These are phyloP conservation scores for Avahi laniger DNA, from an alignment of 2,797 vertebrate genomes.

Conservation along the genomic window DNA sequence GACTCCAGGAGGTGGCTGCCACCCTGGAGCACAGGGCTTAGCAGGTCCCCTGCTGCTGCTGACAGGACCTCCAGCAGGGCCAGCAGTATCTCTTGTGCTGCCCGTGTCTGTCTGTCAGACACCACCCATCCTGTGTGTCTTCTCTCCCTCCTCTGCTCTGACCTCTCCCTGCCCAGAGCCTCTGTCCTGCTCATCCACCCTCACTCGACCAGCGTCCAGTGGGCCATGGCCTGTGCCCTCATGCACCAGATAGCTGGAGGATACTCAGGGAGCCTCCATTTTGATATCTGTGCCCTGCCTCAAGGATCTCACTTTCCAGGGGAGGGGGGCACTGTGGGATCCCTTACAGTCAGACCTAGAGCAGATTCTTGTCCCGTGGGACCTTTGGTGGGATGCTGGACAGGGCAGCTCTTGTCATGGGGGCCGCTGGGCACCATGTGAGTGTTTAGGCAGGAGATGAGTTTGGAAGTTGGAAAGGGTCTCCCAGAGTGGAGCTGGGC, in stretches of 20 bases:
- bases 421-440: rapidly evolving
- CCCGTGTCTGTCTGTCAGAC: neutral
- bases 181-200: too few relatives aligned
- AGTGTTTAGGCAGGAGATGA: neutral
- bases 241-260: too few relatives aligned
- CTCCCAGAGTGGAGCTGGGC: rapidly evolving
- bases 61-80: neutral
- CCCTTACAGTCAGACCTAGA: neutral
- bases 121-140: rapidly evolving
- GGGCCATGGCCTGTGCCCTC: neutral
- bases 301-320: neutral
- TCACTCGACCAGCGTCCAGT: neutral
- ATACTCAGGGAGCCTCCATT: neutral
- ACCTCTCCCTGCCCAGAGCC: neutral
- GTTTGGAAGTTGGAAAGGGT: neutral
- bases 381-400: neutral
- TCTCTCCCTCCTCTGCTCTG: neutral
- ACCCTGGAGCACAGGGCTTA: neutral
- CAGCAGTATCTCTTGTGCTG: neutral
- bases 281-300: neutral
- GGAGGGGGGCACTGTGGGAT: neutral
- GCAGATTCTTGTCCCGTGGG: neutral
- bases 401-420: neutral
- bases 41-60: neutral
- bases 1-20: neutral